Percentiles rank a stretch among this genome's conserved stretches.
These are phyloP conservation scores for Drosophila aldrichi DNA, from an alignment of 2,888 invertebrate species.

Conservation along the genomic window DNA sequence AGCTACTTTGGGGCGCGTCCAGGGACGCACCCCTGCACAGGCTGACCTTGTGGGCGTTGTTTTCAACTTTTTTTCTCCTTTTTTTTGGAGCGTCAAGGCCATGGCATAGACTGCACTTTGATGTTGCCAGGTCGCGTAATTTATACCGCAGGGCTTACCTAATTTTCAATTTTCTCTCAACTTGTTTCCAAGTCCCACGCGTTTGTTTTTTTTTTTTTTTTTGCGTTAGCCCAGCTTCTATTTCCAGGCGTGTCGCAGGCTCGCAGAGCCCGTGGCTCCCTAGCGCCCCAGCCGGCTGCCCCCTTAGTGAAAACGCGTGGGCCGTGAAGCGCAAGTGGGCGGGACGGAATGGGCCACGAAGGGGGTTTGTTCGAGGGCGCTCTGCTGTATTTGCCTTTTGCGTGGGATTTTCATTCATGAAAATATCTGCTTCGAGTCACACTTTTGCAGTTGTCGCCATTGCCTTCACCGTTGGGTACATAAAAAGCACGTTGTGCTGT, in stretches of 20 bases:
- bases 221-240: slow-evolving; percentile 25
- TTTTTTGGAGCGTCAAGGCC: slow-evolving; percentile 30
- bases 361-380: slow-evolving; percentile 18
- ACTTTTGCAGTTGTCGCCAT: slow-evolving; percentile 52
- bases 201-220: slow-evolving; percentile 12
- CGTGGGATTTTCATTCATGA: slow-evolving; percentile 85
- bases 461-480: slow-evolving; percentile 41
- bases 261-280: not conserved
- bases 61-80: not conserved
- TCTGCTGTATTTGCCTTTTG: slow-evolving; percentile 52
- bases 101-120: slow-evolving; percentile 52
- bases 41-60: slow-evolving; percentile 55
- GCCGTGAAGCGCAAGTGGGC: slow-evolving; percentile 13
- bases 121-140: slow-evolving; percentile 61
- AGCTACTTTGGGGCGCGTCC: slow-evolving; percentile 40
- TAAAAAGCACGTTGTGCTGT: slow-evolving; percentile 48
- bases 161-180: slow-evolving; percentile 60
- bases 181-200: slow-evolving; percentile 49
- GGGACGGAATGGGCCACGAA: not conserved
- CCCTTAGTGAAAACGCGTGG: slow-evolving; percentile 43
- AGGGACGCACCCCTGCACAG: slow-evolving; percentile 39
- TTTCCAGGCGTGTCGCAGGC: slow-evolving; percentile 47
- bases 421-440: slow-evolving; percentile 73
- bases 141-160: slow-evolving; percentile 59
- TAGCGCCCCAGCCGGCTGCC: not conserved